Conservation (phyloP, 1,140 invertebrate species). For the Aleiodes sp. region DNA sequence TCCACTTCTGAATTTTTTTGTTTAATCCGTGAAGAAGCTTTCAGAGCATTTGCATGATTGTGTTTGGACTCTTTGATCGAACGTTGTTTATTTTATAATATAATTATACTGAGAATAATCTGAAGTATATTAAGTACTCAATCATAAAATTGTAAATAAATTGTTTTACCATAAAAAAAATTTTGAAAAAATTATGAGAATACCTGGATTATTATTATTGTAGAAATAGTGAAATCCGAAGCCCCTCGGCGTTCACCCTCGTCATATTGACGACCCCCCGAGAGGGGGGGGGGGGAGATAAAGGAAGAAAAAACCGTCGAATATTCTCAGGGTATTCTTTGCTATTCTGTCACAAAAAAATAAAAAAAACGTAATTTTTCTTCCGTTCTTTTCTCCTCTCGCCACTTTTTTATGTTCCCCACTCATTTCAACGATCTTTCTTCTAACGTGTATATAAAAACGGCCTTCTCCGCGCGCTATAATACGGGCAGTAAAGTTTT, state of each 20-base stretch:
- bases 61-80: too few relatives aligned
- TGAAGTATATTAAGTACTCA: constrained; percentile 5
- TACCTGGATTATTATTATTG: not conserved
- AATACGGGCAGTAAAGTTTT: constrained; percentile 1
- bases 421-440: not conserved
- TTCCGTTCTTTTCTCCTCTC: not conserved
- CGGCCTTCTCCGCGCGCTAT: not conserved
- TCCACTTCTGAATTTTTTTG: not conserved
- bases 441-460: not conserved
- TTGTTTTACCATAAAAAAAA: too few relatives aligned
- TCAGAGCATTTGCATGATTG: not conserved
- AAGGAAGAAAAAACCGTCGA: too few relatives aligned
- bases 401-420: too few relatives aligned
- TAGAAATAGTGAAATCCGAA: too few relatives aligned
- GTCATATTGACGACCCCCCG: not conserved
- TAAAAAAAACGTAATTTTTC: not conserved
- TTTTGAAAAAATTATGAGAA: too few relatives aligned
- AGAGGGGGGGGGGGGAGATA: not conserved
- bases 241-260: too few relatives aligned
- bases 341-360: too few relatives aligned
- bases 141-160: constrained; percentile 8
- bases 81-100: too few relatives aligned
- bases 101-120: too few relatives aligned
- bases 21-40: not conserved
- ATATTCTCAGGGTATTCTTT: not conserved